phyloP scores from a whole-genome alignment of 2,797 vertebrate genomes.

The Cyprinodon diabolis region DNA sequence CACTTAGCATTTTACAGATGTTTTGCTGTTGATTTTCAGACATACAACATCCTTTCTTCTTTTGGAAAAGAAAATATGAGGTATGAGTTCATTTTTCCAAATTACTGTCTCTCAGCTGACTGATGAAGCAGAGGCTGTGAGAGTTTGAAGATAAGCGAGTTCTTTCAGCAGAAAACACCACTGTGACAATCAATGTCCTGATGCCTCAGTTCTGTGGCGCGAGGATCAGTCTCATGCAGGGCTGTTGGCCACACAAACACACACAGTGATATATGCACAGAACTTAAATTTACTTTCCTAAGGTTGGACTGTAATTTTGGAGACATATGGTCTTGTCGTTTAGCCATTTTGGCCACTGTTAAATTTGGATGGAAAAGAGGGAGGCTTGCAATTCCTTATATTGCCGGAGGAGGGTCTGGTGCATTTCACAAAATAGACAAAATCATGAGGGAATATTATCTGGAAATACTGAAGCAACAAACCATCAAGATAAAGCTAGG shows the following conservation, averaged over 20 bases:
- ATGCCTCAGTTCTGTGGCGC: constrained; percentile 20
- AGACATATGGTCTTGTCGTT: not conserved
- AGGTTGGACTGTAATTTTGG: not conserved
- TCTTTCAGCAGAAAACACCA: constrained; percentile 34
- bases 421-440: too few species aligned
- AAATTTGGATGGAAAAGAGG: not conserved
- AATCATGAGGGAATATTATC: not conserved
- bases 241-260: constrained; percentile 23
- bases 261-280: not conserved
- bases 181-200: constrained; percentile 67
- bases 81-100: constrained; percentile 7
- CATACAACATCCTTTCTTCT: constrained; percentile 50
- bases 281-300: not conserved
- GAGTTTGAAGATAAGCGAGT: constrained; percentile 26
- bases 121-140: constrained; percentile 11
- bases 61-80: constrained; percentile 23
- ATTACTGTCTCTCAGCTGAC: constrained; percentile 57
- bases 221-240: constrained; percentile 51
- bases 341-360: not conserved
- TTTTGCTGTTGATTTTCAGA: not conserved
- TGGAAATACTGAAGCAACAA: not conserved
- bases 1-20: not conserved
- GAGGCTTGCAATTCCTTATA: not conserved
- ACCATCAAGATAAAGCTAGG: not conserved
- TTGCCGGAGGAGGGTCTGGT: not conserved